Base-by-base conservation (phyloP, 2,888 invertebrate species). In the Chorisops tibialis region DNA sequence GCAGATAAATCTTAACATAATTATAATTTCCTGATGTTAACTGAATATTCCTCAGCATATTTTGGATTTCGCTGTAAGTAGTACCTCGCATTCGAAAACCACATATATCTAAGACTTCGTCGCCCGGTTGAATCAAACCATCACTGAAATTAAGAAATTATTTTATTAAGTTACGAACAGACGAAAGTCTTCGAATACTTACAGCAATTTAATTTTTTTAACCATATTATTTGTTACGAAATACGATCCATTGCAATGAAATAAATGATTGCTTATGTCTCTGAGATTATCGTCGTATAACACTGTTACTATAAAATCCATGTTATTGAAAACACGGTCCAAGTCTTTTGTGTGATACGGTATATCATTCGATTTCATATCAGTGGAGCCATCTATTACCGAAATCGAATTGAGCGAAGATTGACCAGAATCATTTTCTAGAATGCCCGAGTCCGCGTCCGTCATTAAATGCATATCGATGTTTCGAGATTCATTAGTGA, bases 351-450 rank as follows among this genome's bases (percentile, higher is more conserved):
- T 24, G 16, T 24, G 21, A n/a, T 43, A 24, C 22, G 41, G 24
- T 6, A 39, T 21, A 12, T 38, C 30, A 16, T 12, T 35, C 21
- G 30, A 43, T n/a, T 14, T 30, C 35, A 35, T 14, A 30, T 24
- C 14, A 16, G 49, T 16, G 7, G n/a, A 14, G 30, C 35, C 35
- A 43, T 56, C 56, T 24, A n/a, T 18, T 18, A 56, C 56, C 43
- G 56, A 45, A 43, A 56, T 43, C 24, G 56, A 56, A 45, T 56
- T 56, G 9, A 56, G 30, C 18, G 56, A 56, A 11, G 56, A 56
- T 56, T 56, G 56, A 18, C 56, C 56, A 43, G 56, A 56, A 56
- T 56, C 56, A 56, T 56, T 56, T 16, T 56, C 56, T 30, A 56
- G 43, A 18, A 56, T 56, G n/a, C 56, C 56, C n/a, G 56, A 56